A percentile compares a stretch with the other conserved stretches of the same genome.
Evolutionary conservation across 1,140 invertebrate genomes (phyloP).

Genomic region (Bombyx mori): DNA sequence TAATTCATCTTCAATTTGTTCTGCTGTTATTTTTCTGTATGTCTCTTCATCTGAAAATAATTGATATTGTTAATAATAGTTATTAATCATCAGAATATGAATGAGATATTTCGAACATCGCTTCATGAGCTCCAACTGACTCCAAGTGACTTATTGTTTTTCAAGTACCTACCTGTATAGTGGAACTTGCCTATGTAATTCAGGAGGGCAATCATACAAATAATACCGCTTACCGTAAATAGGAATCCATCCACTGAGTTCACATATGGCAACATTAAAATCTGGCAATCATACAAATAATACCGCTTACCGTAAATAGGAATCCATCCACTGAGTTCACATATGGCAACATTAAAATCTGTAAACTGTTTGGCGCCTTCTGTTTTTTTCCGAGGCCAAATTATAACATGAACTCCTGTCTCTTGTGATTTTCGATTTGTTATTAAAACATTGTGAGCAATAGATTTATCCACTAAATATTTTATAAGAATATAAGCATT

Average conservation of each 20-base stretch:
- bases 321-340: constrained; percentile 80
- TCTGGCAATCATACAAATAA: constrained; percentile 12
- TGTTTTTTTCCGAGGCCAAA: constrained; percentile 75
- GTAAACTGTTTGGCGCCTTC: constrained; percentile 69
- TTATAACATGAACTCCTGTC: constrained; percentile 70
- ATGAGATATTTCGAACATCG: too few relatives aligned
- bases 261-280: constrained; percentile 76
- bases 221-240: constrained; percentile 72
- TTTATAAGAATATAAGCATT: constrained; percentile 64
- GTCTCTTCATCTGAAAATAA: constrained; percentile 58
- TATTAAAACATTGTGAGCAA: constrained; percentile 80
- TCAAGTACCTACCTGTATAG: too few relatives aligned
- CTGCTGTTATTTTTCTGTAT: constrained; percentile 54
- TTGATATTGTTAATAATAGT: background rate
- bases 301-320: constrained; percentile 73
- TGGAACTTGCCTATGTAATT: too few relatives aligned
- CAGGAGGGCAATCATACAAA: too few relatives aligned
- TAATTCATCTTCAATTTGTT: constrained; percentile 53
- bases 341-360: constrained; percentile 75
- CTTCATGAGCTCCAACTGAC: too few relatives aligned
- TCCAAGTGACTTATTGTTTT: too few relatives aligned
- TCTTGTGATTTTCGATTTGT: constrained; percentile 53
- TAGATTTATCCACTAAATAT: constrained; percentile 71
- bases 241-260: constrained; percentile 78
- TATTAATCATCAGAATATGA: too few relatives aligned